Evolutionary conservation across 2,797 vertebrate species (phyloP).

Genomic region (Oreonectes daqikongensis): DNA sequence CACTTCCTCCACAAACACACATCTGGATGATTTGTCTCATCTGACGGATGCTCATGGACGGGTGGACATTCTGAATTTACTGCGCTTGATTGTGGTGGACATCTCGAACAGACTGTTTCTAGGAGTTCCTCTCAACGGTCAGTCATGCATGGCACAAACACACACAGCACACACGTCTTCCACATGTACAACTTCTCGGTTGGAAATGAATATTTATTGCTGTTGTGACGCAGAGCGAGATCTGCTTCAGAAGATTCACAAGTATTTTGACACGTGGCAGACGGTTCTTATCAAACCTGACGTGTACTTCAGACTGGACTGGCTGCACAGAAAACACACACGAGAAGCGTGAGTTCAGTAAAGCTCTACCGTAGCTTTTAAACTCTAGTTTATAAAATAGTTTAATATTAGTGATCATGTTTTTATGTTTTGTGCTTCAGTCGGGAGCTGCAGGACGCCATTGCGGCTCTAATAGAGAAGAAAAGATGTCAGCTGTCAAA

Average conservation of each 20-base stretch:
- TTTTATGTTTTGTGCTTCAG: conserved; percentile 66
- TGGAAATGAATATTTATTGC: background rate
- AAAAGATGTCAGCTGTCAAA: conserved; percentile 82
- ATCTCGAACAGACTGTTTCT: conserved; percentile 92
- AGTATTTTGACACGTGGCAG: conserved; percentile 95
- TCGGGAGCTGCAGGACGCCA: conserved; percentile 85
- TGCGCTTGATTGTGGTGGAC: conserved; percentile 88
- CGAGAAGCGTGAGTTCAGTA: conserved; percentile 82
- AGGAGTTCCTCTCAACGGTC: conserved; percentile 86
- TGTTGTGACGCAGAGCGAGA: conserved; percentile 78
- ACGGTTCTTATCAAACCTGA: conserved; percentile 92
- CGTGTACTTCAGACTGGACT: conserved; percentile 90
- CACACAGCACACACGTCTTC: background rate
- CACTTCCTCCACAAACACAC: conserved; percentile 76
- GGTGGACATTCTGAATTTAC: conserved; percentile 83
- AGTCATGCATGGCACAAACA: conserved; percentile 30
- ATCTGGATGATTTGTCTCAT: conserved; percentile 80
- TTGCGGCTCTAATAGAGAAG: conserved; percentile 83
- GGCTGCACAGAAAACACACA: conserved; percentile 86
- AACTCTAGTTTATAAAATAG: no score
- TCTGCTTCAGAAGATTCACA: conserved; percentile 88
- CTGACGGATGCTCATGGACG: conserved; percentile 63
- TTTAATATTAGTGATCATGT: no score
- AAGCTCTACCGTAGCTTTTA: background rate
- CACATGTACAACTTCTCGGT: background rate